Percentiles rank a stretch among this genome's conserved stretches.
Conservation (phyloP, 2,888 invertebrate genomes). For the Cantharis rufa region DNA sequence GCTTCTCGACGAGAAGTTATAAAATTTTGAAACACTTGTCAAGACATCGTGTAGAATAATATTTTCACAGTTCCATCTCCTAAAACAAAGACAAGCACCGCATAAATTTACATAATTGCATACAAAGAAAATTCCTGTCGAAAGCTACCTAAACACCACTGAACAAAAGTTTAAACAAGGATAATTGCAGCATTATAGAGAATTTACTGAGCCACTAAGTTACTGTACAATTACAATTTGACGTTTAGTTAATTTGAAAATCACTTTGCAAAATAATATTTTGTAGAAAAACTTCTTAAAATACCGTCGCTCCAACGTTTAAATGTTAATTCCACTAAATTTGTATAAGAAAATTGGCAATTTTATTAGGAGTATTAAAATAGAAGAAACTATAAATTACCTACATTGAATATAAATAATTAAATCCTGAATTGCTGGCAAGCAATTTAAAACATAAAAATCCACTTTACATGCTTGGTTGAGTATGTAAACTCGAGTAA, state of each 20-base stretch:
- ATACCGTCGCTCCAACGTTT: neutral
- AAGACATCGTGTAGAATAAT: neutral
- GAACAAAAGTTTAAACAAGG: neutral
- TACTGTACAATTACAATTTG: neutral
- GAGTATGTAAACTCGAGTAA: slow-evolving; percentile 36
- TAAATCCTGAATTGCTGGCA: neutral
- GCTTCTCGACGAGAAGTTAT: too few species aligned
- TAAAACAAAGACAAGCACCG: neutral
- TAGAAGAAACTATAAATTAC: slow-evolving; percentile 1
- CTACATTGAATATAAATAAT: neutral
- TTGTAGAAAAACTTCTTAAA: neutral
- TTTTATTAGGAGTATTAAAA: neutral
- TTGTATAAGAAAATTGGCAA: neutral
- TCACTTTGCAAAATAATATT: neutral
- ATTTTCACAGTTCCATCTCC: neutral
- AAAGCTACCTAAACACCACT: neutral
- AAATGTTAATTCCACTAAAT: neutral
- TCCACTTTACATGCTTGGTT: slow-evolving; percentile 28
- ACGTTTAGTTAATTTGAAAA: neutral
- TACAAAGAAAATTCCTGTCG: neutral
- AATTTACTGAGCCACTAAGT: neutral
- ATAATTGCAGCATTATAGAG: neutral
- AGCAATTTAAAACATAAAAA: neutral
- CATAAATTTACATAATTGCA: neutral
- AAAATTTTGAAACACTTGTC: neutral